phyloP scores from a whole-genome alignment of 2,797 vertebrate genomes.

The Liasis olivaceus region DNA sequence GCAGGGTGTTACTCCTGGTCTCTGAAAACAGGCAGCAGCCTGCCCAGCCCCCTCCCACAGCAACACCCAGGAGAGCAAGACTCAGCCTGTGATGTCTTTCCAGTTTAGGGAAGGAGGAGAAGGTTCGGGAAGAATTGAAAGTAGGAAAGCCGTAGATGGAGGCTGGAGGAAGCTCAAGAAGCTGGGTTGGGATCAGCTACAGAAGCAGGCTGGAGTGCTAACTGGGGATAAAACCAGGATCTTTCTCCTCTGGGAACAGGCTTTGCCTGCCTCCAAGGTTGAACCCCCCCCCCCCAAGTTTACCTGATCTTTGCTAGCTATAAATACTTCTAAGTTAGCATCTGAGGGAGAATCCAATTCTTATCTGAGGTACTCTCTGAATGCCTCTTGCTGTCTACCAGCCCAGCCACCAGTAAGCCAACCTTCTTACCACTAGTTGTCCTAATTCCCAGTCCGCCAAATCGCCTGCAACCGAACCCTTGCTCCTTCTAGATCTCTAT shows the following conservation, averaged over 20 bases:
- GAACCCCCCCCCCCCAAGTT: neutral
- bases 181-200: neutral
- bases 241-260: neutral
- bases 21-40: neutral
- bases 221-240: too few relatives aligned
- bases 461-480: neutral
- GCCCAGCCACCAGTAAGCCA: neutral
- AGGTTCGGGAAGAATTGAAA: neutral
- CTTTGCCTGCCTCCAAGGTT: neutral
- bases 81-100: neutral
- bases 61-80: conserved; percentile 3
- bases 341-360: neutral
- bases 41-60: neutral
- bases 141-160: neutral
- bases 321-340: neutral
- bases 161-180: neutral
- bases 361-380: neutral
- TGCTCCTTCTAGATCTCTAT: neutral
- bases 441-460: neutral
- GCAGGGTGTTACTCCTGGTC: neutral
- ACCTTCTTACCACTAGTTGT: neutral
- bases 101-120: neutral
- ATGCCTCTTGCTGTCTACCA: neutral
- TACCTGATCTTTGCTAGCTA: neutral
- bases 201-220: neutral